Evolutionary conservation across 2,888 invertebrate species (phyloP).

Genomic region (Parapristionchus giblindavisi): DNA sequence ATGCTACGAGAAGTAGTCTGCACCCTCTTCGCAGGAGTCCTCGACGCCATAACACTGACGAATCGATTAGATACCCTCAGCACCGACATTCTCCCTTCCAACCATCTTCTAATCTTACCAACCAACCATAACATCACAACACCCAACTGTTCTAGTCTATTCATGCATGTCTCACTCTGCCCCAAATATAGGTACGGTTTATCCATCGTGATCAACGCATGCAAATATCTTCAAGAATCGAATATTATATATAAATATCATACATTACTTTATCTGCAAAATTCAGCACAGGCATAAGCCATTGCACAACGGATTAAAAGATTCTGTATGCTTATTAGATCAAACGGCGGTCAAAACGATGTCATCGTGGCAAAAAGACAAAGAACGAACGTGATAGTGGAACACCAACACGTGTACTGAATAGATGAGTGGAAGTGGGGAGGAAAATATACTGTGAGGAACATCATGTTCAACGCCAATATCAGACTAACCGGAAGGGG

Average conservation of each 20-base stretch:
- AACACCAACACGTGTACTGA: conserved; percentile 34
- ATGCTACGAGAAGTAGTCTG: conserved; percentile 13
- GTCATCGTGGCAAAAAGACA: conserved; percentile 30
- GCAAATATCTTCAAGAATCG: not conserved
- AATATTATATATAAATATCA: conserved; percentile 3
- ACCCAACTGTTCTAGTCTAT: too few relatives aligned
- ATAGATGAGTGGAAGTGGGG: conserved; percentile 12
- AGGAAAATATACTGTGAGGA: conserved; percentile 15
- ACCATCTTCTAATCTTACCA: conserved; percentile 5
- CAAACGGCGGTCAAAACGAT: conserved; percentile 31
- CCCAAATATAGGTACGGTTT: conserved; percentile 26
- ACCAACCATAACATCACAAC: not conserved
- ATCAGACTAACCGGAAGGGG: conserved; percentile 22
- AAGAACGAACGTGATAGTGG: conserved; percentile 21
- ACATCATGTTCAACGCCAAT: conserved; percentile 24
- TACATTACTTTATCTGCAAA: conserved; percentile 30
- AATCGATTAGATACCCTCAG: conserved; percentile 25
- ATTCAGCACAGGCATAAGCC: conserved; percentile 32
- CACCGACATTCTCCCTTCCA: conserved; percentile 8
- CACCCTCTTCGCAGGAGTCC: conserved; percentile 27
- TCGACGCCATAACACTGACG: conserved; percentile 20
- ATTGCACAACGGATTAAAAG: conserved; percentile 37
- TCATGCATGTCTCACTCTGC: too few relatives aligned
- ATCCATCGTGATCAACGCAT: conserved; percentile 25
- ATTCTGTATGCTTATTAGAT: conserved; percentile 39